phyloP scores from a whole-genome alignment of 2,888 invertebrate genomes.

The Microctonus hyperodae region DNA sequence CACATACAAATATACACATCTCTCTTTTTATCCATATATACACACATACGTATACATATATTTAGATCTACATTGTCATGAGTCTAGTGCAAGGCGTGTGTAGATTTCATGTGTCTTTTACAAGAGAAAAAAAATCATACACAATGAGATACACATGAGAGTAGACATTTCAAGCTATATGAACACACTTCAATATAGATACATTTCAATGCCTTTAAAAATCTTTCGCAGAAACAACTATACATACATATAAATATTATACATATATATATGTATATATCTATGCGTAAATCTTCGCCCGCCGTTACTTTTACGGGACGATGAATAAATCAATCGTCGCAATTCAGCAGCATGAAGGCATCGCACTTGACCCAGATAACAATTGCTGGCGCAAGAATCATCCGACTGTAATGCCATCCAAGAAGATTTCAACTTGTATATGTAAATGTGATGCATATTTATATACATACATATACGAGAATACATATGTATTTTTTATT shows the following conservation, averaged over 20 bases:
- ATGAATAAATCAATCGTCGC: conserved; percentile 23
- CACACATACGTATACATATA: background rate
- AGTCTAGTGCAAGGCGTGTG: background rate
- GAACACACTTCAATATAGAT: background rate
- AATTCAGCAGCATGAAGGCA: conserved; percentile 5
- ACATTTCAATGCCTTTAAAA: background rate
- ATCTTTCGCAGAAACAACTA: background rate
- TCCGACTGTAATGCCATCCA: background rate
- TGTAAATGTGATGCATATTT: background rate
- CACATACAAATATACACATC: too few relatives aligned
- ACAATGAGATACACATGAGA: conserved; percentile 16
- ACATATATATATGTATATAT: conserved; percentile 8
- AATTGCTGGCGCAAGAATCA: conserved; percentile 9
- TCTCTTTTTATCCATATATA: too few relatives aligned
- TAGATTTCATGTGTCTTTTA: background rate
- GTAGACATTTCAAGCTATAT: background rate
- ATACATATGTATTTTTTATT: too few relatives aligned
- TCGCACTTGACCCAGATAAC: conserved; percentile 28
- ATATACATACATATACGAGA: too few relatives aligned
- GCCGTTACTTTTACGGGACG: conserved; percentile 15
- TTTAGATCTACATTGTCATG: background rate
- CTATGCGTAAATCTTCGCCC: background rate
- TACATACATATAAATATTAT: too few relatives aligned
- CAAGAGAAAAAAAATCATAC: conserved; percentile 2
- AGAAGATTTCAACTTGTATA: background rate